A percentile compares a stretch with the other conserved stretches of the same genome.
Conservation (phyloP, 2,113 vertebrate genomes). For the Turnix velox region DNA sequence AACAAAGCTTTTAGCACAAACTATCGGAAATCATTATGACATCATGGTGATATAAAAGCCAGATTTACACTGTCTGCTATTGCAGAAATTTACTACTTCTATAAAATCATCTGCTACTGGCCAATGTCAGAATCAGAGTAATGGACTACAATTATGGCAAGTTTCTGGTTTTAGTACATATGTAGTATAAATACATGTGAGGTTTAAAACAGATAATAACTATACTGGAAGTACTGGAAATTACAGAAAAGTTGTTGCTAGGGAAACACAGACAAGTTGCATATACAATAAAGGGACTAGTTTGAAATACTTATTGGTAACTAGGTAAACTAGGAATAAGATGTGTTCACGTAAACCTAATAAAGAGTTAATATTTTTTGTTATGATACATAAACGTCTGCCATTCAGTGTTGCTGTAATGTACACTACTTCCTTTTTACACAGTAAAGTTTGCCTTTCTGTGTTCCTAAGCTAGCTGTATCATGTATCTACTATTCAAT, state of each 20-base stretch:
- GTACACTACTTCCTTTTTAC: not conserved
- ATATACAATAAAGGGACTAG: not conserved
- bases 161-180: not conserved
- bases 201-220: not conserved
- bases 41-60: not conserved
- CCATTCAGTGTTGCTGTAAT: not conserved
- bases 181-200: not conserved
- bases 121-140: not conserved
- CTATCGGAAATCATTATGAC: not conserved
- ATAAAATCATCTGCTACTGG: not conserved
- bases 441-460: not conserved
- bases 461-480: not conserved
- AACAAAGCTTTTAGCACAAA: not conserved
- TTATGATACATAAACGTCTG: not conserved
- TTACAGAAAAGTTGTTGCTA: not conserved
- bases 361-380: not conserved
- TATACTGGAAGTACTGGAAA: not conserved
- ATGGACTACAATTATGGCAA: not conserved
- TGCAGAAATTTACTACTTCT: not conserved
- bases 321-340: not conserved
- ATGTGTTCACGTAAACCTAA: not conserved
- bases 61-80: not conserved
- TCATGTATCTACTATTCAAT: not conserved
- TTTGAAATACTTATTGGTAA: not conserved
- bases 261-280: not conserved